Conservation (phyloP, 2,888 invertebrate species). For the Tethea ocularis region DNA sequence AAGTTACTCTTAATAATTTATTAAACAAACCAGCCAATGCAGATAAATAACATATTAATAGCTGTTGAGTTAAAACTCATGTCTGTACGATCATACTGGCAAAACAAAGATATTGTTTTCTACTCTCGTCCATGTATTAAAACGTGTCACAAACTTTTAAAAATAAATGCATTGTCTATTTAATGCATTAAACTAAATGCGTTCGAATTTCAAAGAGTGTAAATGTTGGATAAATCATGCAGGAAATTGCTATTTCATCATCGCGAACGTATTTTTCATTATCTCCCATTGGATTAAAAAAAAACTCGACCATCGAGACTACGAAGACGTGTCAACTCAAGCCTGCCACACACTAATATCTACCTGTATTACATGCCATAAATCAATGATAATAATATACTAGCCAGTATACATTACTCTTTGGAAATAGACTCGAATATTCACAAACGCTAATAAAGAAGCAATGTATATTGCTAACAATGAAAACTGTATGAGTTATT, state of each 20-base stretch:
- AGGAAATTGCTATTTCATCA: neutral
- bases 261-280: slow-evolving; percentile 1
- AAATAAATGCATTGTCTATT: neutral
- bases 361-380: slow-evolving; percentile 16
- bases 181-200: too few species aligned
- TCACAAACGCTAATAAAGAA: slow-evolving; percentile 20
- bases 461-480: slow-evolving; percentile 46
- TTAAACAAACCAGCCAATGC: neutral
- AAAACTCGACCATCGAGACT: slow-evolving; percentile 15
- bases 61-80: neutral
- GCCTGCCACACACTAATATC: slow-evolving; percentile 4
- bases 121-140: neutral
- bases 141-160: neutral
- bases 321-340: slow-evolving; percentile 31
- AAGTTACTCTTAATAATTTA: neutral
- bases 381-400: neutral
- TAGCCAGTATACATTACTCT: slow-evolving; percentile 12
- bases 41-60: slow-evolving; percentile 1
- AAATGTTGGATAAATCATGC: neutral
- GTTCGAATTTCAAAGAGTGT: neutral
- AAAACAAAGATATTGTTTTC: neutral
- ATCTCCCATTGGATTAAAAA: neutral
- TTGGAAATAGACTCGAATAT: neutral
- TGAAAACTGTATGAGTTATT: slow-evolving; percentile 31
- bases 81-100: neutral